A percentile compares a stretch with the other conserved stretches of the same genome.
phyloP scores from a whole-genome alignment of 2,797 vertebrate genomes.

The Ispidina lecontei region DNA sequence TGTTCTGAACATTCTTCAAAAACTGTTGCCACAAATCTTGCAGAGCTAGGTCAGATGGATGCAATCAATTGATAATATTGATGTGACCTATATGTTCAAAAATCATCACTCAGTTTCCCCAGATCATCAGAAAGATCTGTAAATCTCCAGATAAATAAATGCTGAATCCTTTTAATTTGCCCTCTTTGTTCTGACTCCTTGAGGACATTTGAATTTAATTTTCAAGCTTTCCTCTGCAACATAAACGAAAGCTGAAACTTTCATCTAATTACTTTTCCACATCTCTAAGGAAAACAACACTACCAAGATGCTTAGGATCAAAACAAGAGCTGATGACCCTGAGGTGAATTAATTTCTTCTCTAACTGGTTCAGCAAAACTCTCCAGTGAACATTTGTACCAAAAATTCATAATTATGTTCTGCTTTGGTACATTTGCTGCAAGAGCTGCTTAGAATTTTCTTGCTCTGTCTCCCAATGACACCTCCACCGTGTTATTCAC shows the following conservation, averaged over 20 bases:
- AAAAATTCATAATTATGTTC: constrained; percentile 30
- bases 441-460: background rate
- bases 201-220: constrained; percentile 58
- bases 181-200: constrained; percentile 60
- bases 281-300: constrained; percentile 41
- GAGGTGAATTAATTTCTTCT: constrained; percentile 34
- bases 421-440: constrained; percentile 18
- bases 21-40: background rate
- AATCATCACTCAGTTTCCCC: background rate
- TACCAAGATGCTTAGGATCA: constrained; percentile 34
- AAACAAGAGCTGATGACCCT: constrained; percentile 48
- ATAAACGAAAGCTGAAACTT: constrained; percentile 35
- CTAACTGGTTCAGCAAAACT: constrained; percentile 41
- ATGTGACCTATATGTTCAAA: background rate
- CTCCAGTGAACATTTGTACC: background rate
- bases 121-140: background rate
- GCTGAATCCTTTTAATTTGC: constrained; percentile 57
- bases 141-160: constrained; percentile 49
- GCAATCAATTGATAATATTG: background rate
- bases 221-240: constrained; percentile 47
- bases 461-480: constrained; percentile 12
- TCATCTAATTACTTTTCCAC: constrained; percentile 48
- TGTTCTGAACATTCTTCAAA: background rate
- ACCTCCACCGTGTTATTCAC: background rate
- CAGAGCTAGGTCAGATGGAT: constrained; percentile 25